phyloP scores from a whole-genome alignment of 2,888 invertebrate genomes.

The Meghimatium bilineatum region DNA sequence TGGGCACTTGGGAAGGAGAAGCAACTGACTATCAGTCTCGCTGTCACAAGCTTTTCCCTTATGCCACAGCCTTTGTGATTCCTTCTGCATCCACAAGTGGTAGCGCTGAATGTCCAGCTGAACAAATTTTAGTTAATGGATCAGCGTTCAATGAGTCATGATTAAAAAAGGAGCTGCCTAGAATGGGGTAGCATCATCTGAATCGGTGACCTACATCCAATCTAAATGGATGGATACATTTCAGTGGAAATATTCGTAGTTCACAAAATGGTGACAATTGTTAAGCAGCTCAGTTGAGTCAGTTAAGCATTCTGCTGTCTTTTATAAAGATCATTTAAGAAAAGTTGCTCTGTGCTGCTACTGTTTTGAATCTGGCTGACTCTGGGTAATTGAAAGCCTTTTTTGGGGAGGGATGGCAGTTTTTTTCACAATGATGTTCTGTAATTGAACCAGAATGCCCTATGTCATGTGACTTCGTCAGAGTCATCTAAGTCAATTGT shows the following conservation, averaged over 20 bases:
- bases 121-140: conserved; percentile 65
- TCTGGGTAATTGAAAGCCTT: neutral
- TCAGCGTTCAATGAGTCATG: conserved; percentile 40
- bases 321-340: conserved; percentile 25
- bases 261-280: neutral
- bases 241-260: neutral
- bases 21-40: conserved; percentile 84
- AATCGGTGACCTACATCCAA: neutral
- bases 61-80: conserved; percentile 81
- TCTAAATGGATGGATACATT: neutral
- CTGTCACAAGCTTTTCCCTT: conserved; percentile 87
- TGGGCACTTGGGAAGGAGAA: conserved; percentile 83
- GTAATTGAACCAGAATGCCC: neutral
- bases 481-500: no score
- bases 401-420: no score
- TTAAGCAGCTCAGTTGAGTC: neutral
- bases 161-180: conserved; percentile 12
- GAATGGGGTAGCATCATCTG: neutral
- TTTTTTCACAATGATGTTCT: neutral
- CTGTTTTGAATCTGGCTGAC: neutral
- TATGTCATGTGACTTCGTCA: no score
- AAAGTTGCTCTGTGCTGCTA: conserved; percentile 2
- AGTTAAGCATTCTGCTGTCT: conserved; percentile 13
- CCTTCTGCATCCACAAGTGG: conserved; percentile 53
- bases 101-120: conserved; percentile 42